Base-by-base conservation (phyloP, 2,888 invertebrate species). In the Drosophila pseudotalamancana region DNA sequence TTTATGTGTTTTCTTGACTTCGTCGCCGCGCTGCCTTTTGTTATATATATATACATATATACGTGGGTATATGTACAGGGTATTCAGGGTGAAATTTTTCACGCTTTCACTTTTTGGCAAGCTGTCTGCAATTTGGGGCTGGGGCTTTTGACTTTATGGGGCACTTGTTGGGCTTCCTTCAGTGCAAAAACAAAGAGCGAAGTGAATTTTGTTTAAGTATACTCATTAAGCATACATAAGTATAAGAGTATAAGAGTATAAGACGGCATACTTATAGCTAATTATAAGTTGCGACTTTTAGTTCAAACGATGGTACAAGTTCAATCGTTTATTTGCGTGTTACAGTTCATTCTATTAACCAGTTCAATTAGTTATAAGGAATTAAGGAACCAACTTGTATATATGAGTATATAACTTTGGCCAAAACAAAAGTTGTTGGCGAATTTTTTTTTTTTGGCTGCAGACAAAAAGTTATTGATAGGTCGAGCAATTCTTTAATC, bases 141-240 rank as follows among this genome's bases (percentile, higher is more conserved):
- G 14, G 6, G 21, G 27, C 3, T 9, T 29, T 29, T 14, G 46
- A 54, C 53, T 77, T 89, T 86, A 89, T 89, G 81, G 84, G 80
- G 86, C 90, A 90, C 90, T 90, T 90, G 89, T 90, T 90, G 89
- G 89, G 75, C 77, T 76, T 59, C n/a, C n/a, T n/a, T n/a, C n/a
- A n/a, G n/a, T n/a, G n/a, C n/a, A n/a, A n/a, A n/a, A n/a, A n/a
- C n/a, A n/a, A n/a, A n/a, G n/a, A n/a, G n/a, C n/a, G n/a, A n/a
- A n/a, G n/a, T n/a, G n/a, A n/a, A n/a, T n/a, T n/a, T n/a, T n/a
- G n/a, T n/a, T n/a, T n/a, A n/a, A n/a, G n/a, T n/a, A n/a, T n/a
- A n/a, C n/a, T n/a, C n/a, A n/a, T n/a, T n/a, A n/a, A n/a, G n/a
- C n/a, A n/a, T n/a, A n/a, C n/a, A n/a, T n/a, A n/a, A n/a, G n/a